Base-by-base conservation (phyloP, 2,113 vertebrate genomes). In the Thalassoma bifasciatum region DNA sequence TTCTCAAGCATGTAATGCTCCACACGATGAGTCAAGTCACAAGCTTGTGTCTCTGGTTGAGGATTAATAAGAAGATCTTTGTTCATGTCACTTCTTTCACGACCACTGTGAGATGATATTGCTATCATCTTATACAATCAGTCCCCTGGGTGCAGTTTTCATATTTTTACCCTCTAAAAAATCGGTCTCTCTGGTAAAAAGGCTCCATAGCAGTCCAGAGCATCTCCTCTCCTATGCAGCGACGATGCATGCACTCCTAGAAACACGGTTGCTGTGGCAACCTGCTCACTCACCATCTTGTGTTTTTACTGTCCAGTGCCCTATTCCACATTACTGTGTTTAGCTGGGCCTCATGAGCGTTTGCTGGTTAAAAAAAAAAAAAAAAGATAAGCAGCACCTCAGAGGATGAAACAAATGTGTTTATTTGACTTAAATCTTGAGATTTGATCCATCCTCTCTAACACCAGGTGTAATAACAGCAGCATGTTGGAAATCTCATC, bases 251-350 rank as follows among this genome's bases (percentile, higher is more conserved):
- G 83, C 72, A 76, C 89, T 90, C 91, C 89, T 87, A 91, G 91
- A 90, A 91, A 92, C 91, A 92, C 80, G 76, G 91, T 93, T 92
- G 91, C 92, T 89, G 85, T 91, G 91, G 91, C 84, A 93, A 92
- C 92, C 88, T 88, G 87, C 89, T 91, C 91, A 90, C 89, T 91
- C 92, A 92, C 92, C 92, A 93, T 92, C 90, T 93, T 92, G 92
- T 92, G 87, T 89, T 92, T 90, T 92, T 88, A 89, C 90, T 89
- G 90, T 91, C 89, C 91, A 89, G 81, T 85, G 87, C 85, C 88
- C 87, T 88, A 72, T 87, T 88, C 85, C 64, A 89, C 82, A 81
- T 86, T 82, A 81, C 76, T 71, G 82, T 69, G 85, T 83, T 86
- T 80, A 84, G 83, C 77, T 74, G 72, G 81, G 84, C 68, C 83